A percentile compares a stretch with the other conserved stretches of the same genome.
Conservation (phyloP, 2,888 invertebrate species). For the Drepanosiphum platanoidis region DNA sequence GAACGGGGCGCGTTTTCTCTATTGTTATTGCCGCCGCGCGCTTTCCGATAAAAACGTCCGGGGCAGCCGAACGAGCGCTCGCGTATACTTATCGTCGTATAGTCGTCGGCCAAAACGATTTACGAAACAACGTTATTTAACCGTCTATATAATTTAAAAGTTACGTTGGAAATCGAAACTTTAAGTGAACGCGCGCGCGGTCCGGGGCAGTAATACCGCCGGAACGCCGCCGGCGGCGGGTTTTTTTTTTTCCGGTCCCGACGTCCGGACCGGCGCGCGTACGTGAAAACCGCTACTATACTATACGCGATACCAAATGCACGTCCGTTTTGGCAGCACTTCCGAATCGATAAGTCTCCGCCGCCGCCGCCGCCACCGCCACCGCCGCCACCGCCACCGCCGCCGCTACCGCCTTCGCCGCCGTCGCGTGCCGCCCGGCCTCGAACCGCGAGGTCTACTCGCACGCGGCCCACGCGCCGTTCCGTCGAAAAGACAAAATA, state of each 20-base stretch:
- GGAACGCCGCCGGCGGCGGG: neutral
- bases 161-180: slow-evolving; percentile 56
- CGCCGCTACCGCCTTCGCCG: neutral
- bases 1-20: neutral
- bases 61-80: neutral
- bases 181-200: slow-evolving; percentile 33
- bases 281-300: slow-evolving; percentile 42
- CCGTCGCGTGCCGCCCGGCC: neutral
- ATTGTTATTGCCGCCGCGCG: neutral
- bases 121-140: slow-evolving; percentile 46
- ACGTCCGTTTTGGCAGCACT: slow-evolving; percentile 59
- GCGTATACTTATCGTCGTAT: no score
- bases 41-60: slow-evolving; percentile 17
- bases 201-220: slow-evolving; percentile 2
- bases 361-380: neutral
- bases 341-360: slow-evolving; percentile 59
- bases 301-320: slow-evolving; percentile 20
- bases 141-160: slow-evolving; percentile 57
- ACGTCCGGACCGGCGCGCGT: slow-evolving; percentile 21
- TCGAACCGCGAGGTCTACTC: neutral
- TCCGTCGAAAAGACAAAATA: neutral
- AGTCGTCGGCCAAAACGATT: slow-evolving; percentile 42
- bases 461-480: neutral
- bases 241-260: slow-evolving; percentile 30
- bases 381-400: neutral